phyloP scores from a whole-genome alignment of 2,888 invertebrate species.

The Drosophila longiperda region DNA sequence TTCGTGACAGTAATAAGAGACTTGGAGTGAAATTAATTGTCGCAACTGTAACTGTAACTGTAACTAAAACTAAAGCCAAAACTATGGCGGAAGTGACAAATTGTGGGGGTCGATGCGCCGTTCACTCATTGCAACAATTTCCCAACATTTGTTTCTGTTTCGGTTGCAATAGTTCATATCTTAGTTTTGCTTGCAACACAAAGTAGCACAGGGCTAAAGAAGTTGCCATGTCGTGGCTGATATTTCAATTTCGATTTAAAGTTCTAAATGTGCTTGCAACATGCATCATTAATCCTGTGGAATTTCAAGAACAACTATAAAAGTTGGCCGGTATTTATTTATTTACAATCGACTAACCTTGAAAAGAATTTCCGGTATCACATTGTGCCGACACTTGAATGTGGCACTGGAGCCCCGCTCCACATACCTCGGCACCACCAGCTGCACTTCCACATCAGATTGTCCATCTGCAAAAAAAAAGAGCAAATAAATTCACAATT shows the following conservation, averaged over 20 bases:
- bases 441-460: conserved; percentile 88
- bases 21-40: conserved; percentile 78
- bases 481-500: conserved; percentile 19
- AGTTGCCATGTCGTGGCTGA: conserved; percentile 43
- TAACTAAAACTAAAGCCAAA: conserved; percentile 20
- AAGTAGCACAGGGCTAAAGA: conserved; percentile 59
- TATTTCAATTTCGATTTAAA: conserved; percentile 60
- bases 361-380: conserved; percentile 90
- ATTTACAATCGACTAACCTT: conserved; percentile 87
- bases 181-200: conserved; percentile 26
- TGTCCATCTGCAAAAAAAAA: conserved; percentile 83
- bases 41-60: conserved; percentile 53
- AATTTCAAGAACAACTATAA: conserved; percentile 6
- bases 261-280: conserved; percentile 33
- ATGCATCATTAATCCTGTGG: conserved; percentile 12
- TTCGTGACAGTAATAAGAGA: conserved; percentile 74
- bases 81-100: conserved; percentile 47
- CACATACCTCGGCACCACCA: conserved; percentile 90
- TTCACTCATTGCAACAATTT: conserved; percentile 29
- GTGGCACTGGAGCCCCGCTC: conserved; percentile 89
- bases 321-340: conserved; percentile 14
- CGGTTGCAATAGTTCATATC: background rate
- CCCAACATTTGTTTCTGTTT: conserved; percentile 13
- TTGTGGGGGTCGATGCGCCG: conserved; percentile 6
- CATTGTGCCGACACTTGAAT: conserved; percentile 91